Evolutionary conservation across 2,113 vertebrate genomes (phyloP).

Genomic region (Bos taurus): ARS-UCD2.0 NC_037328.1:79336501-79337000

Average conservation of each 20-base stretch:
- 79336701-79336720: neutral
- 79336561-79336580: conserved; percentile 58
- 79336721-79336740: conserved; percentile 57
- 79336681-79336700: conserved; percentile 46
- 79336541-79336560: conserved; percentile 44
- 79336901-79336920: neutral
- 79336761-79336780: neutral
- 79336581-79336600: conserved; percentile 72
- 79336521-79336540: conserved; percentile 47
- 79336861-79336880: neutral
- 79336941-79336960: neutral
- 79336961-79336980: neutral
- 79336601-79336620: conserved; percentile 68
- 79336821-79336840: neutral
- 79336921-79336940: neutral
- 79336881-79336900: neutral
- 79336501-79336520: conserved; percentile 33
- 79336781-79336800: neutral
- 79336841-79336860: neutral
- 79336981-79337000: neutral
- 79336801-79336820: neutral
- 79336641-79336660: conserved; percentile 51
- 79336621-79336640: conserved; percentile 1
- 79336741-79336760: neutral
- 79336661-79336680: conserved; percentile 37